Evolutionary conservation across 2,888 invertebrate species (phyloP).

Genomic region (Diplazon laetatorius): DNA sequence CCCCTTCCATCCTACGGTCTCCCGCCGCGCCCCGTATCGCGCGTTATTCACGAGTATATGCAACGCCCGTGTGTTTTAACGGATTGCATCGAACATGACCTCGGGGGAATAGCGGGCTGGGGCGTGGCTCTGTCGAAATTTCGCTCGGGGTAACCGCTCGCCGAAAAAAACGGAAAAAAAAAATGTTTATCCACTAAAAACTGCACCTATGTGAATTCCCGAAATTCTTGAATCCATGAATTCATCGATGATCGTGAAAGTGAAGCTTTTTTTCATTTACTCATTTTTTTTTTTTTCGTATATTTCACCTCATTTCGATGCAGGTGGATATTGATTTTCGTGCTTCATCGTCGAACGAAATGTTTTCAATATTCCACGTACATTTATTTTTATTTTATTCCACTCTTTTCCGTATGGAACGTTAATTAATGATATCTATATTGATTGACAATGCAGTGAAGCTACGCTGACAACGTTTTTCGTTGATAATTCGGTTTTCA

Average conservation of each 20-base stretch:
- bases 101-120: slow-evolving; percentile 1
- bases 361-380: not conserved
- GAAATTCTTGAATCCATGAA: slow-evolving; percentile 20
- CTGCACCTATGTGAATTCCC: slow-evolving; percentile 6
- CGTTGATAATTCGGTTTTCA: not conserved
- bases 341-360: not conserved
- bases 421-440: not conserved
- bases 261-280: not conserved
- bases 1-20: slow-evolving; percentile 1
- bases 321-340: not conserved
- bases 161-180: too few species aligned
- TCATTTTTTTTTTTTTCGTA: not conserved
- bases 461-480: not conserved
- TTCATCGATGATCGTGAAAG: not conserved
- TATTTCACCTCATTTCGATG: too few species aligned
- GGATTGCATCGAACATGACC: slow-evolving; percentile 30
- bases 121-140: slow-evolving; percentile 37
- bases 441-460: not conserved
- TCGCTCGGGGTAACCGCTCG: too few species aligned
- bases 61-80: slow-evolving; percentile 32
- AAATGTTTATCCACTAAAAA: too few species aligned
- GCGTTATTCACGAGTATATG: slow-evolving; percentile 1
- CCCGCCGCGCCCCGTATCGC: not conserved
- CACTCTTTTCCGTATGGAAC: not conserved
- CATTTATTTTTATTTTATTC: not conserved